Base-by-base conservation (phyloP, 1,140 invertebrate genomes). In the Cepaea nemoralis region DNA sequence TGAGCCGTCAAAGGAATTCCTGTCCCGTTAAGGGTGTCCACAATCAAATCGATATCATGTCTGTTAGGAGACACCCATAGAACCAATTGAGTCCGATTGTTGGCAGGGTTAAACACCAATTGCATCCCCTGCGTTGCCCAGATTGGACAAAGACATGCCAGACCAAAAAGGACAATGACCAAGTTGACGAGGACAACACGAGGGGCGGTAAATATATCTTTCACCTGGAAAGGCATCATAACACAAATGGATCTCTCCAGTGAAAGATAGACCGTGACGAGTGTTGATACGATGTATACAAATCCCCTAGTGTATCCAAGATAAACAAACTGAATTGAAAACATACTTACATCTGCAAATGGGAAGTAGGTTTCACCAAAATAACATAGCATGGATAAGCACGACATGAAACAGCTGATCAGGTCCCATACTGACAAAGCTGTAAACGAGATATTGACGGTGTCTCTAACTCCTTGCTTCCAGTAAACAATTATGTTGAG, bases 261-360 rank as follows among this genome's bases (percentile, higher is more conserved):
- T n/a, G n/a, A n/a, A n/a, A n/a, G n/a, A n/a, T n/a, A n/a, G n/a
- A n/a, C n/a, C n/a, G n/a, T n/a, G n/a, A n/a, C n/a, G n/a, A n/a
- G n/a, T n/a, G 70, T 73, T 16, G 70, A 73, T 19, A 73, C 12
- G 37, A 19, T 39, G 70, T 73, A 73, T 10, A 31, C 19, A 31
- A 31, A 73, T 37, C 70, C 70, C 33, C 33, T 12, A 27, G 70
- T 73, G 37, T 73, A 73, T 16, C 33, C 70, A 37, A 73, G 19
- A 39, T 39, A 37, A 10, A 39, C 70, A 39, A 37, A 73, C 39
- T 73, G 70, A 12, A 73, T 22, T 22, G 70, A 31, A 12, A 73
- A 22, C 8, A 73, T 22, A 27, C 40, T 39, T 12, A 73, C 39
- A 10, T 39, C 39, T 6, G 19, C 16, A 8, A 39, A 14, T 12